Percentiles rank a stretch among this genome's conserved stretches.
phyloP scores from a whole-genome alignment of 92 coral and sea anemone species.

The Micromussa lordhowensis region DNA sequence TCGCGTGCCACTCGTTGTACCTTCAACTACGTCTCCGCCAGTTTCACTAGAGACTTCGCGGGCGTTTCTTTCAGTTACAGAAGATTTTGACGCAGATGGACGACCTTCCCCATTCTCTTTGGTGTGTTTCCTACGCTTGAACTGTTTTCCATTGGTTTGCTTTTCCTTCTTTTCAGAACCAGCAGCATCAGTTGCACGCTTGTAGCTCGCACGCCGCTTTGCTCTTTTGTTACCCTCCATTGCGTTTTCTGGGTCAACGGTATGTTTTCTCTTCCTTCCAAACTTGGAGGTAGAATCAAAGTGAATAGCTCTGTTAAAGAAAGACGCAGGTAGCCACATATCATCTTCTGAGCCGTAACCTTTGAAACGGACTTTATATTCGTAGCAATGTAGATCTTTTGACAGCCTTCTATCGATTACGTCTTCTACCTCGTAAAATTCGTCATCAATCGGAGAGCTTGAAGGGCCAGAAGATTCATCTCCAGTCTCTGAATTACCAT shows the following conservation, averaged over 20 bases:
- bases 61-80: too few relatives aligned
- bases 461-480: not conserved
- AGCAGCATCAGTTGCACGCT: too few relatives aligned
- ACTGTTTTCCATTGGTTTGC: too few relatives aligned
- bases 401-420: slow-evolving; percentile 26
- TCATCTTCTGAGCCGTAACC: slow-evolving; percentile 60
- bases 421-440: slow-evolving; percentile 27
- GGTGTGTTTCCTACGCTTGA: too few relatives aligned
- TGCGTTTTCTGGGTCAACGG: slow-evolving; percentile 37
- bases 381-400: slow-evolving; percentile 40
- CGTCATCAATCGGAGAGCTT: slow-evolving; percentile 28
- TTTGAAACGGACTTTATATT: slow-evolving; percentile 67
- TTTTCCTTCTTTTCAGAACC: not conserved
- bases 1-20: too few relatives aligned
- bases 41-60: too few relatives aligned
- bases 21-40: too few relatives aligned
- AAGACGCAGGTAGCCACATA: slow-evolving; percentile 59
- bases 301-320: slow-evolving; percentile 39
- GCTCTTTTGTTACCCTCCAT: not conserved
- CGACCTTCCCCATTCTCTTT: too few relatives aligned
- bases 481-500: not conserved
- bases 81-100: too few relatives aligned
- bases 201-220: not conserved
- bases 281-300: slow-evolving; percentile 55
- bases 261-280: slow-evolving; percentile 59